Base-by-base conservation (phyloP, 2,797 vertebrate species). In the Anabas testudineus region DNA sequence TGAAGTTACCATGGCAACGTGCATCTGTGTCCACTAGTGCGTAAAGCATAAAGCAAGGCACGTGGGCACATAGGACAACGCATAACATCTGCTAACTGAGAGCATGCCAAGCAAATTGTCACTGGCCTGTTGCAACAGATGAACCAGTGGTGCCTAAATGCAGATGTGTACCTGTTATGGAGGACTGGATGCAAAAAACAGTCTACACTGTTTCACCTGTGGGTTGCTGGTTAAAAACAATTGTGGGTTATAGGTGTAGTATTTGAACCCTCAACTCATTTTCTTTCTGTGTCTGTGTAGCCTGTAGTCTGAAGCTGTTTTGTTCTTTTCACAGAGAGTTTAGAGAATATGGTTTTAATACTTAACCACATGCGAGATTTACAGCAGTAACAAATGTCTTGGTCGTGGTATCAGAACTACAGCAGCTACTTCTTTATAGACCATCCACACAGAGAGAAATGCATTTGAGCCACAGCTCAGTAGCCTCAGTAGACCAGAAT, bases 1-100 rank as follows among this genome's bases (percentile, higher is more conserved):
- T 92, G 93, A 95, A 93, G 96, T 99, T 96, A 92, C 96, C 95
- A 96, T 97, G 94, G 97, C 88, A 94, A 97, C 94, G 9, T 28
- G 93, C 93, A 94, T 96, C 95, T 95, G 95, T 77, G 88, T 92
- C 94, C 93, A 94, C 88, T 91, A 86, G 95, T 91, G 96, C 94
- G 78, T 95, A 94, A 96, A 95, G 94, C 94, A 93, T 95, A 93
- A 94, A 95, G 94, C 88, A 49, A 81, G 71, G 63, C 93, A 94
- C 86, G 87, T 91, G 93, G 81, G 74, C 93, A 93, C 86, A 87
- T 92, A 93, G 87, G 91, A 95, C 94, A 91, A 94, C 94, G 91
- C 93, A 89, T 92, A 95, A 95, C 96, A 96, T 96, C 95, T 96
- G 95, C 95, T 95, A 95, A 93, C 93, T 91, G 93, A 91, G 89